phyloP scores from a whole-genome alignment of 2,113 vertebrate genomes.

The Oreochromis aureus region DNA sequence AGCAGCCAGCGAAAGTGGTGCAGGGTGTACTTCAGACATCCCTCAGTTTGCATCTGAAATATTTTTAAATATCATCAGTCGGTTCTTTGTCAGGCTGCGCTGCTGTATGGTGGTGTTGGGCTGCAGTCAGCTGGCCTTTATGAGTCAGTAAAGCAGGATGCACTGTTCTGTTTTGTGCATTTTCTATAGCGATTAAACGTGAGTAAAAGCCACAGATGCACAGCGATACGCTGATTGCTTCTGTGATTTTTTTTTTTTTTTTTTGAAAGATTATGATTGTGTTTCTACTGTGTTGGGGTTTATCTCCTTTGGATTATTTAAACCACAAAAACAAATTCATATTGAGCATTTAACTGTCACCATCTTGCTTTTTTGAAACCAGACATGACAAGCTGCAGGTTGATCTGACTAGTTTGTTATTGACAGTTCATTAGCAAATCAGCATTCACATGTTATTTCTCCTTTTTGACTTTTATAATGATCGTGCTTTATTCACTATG shows the following conservation, averaged over 20 bases:
- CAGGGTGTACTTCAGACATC: background rate
- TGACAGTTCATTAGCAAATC: background rate
- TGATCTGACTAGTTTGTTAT: background rate
- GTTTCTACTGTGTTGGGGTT: background rate
- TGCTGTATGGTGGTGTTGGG: background rate
- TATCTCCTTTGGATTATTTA: background rate
- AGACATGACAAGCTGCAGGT: background rate
- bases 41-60: background rate
- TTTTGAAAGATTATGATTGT: background rate
- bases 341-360: background rate
- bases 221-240: background rate
- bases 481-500: background rate
- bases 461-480: background rate
- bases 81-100: background rate
- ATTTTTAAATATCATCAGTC: background rate
- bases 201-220: background rate
- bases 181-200: background rate
- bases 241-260: background rate
- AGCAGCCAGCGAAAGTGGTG: slow-evolving; percentile 7
- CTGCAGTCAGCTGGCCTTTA: background rate
- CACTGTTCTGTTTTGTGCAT: background rate
- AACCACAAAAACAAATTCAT: background rate
- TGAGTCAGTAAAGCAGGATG: background rate
- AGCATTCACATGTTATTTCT: rapidly evolving
- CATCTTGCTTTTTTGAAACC: background rate